Evolutionary conservation across 2,113 vertebrate species (phyloP).

Genomic region (Cyanoderma ruficeps): DNA sequence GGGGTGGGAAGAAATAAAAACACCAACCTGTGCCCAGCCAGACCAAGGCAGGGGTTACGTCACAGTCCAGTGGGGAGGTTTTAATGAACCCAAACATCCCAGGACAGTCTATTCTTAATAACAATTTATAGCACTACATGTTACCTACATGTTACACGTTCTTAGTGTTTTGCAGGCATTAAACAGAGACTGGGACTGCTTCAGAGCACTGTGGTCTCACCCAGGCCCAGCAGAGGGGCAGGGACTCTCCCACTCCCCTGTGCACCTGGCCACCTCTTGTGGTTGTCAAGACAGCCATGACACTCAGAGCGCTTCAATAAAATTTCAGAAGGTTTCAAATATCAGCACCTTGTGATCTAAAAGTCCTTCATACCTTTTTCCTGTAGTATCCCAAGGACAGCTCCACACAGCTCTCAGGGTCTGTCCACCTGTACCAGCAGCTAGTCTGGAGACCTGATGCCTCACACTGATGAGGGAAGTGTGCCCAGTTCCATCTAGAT

Average conservation of each 20-base stretch:
- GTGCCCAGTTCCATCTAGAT: neutral
- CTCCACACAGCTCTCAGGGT: neutral
- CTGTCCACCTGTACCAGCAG: neutral
- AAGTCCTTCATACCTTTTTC: neutral
- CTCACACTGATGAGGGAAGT: neutral
- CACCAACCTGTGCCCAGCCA: neutral
- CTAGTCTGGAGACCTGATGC: neutral
- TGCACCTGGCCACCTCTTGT: fast-evolving
- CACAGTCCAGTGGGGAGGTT: neutral
- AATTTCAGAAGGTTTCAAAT: neutral
- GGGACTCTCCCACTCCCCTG: neutral
- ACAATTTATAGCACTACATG: neutral
- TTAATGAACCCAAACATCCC: neutral
- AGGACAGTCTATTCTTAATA: neutral
- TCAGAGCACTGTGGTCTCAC: neutral
- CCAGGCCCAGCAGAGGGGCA: neutral
- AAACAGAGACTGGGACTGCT: neutral
- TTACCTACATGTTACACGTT: neutral
- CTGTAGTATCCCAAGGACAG: neutral
- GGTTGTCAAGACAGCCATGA: neutral
- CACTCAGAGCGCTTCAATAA: neutral
- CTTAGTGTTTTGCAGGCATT: neutral
- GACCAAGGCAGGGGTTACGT: neutral
- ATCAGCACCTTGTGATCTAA: neutral
- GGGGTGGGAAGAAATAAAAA: neutral